These are phyloP conservation scores for Agrenia bidenticulata DNA, from an alignment of 2,888 invertebrate species.

Conservation along the genomic window DNA sequence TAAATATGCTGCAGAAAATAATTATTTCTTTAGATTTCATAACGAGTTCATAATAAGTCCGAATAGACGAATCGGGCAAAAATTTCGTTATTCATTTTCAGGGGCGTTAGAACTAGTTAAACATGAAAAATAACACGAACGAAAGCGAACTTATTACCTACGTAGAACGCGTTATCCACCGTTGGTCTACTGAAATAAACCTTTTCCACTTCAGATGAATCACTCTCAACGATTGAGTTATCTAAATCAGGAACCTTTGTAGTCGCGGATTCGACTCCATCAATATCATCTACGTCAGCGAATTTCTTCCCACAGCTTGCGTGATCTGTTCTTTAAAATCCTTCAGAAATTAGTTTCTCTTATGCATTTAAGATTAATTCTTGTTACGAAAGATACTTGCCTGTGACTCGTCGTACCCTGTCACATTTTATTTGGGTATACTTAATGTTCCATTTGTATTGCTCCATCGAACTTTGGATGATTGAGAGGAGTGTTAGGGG, in stretches of 20 bases:
- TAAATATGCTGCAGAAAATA: constrained; percentile 43
- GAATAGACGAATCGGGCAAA: neutral
- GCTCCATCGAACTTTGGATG: constrained; percentile 55
- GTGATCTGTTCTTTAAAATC: constrained; percentile 43
- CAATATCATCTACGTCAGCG: constrained; percentile 15
- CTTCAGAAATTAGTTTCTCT: too few species aligned
- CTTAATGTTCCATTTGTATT: constrained; percentile 56
- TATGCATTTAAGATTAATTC: too few species aligned
- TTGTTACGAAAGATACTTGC: constrained; percentile 24
- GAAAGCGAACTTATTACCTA: too few species aligned
- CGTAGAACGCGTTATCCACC: constrained; percentile 50
- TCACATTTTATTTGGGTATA: constrained; percentile 55
- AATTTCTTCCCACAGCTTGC: constrained; percentile 46
- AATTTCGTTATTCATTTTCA: neutral
- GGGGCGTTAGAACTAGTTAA: too few species aligned
- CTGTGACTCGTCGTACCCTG: constrained; percentile 33
- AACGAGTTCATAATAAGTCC: constrained; percentile 1
- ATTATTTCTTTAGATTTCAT: constrained; percentile 2
- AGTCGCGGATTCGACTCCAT: constrained; percentile 24
- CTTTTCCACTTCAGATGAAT: constrained; percentile 30
- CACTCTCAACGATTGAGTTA: constrained; percentile 7
- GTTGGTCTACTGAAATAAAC: constrained; percentile 17
- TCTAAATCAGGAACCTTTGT: neutral
- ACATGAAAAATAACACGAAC: too few species aligned
- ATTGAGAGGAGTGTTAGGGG: constrained; percentile 56